Conservation (phyloP, 2,888 invertebrate species). For the Pseudoips prasinana region DNA sequence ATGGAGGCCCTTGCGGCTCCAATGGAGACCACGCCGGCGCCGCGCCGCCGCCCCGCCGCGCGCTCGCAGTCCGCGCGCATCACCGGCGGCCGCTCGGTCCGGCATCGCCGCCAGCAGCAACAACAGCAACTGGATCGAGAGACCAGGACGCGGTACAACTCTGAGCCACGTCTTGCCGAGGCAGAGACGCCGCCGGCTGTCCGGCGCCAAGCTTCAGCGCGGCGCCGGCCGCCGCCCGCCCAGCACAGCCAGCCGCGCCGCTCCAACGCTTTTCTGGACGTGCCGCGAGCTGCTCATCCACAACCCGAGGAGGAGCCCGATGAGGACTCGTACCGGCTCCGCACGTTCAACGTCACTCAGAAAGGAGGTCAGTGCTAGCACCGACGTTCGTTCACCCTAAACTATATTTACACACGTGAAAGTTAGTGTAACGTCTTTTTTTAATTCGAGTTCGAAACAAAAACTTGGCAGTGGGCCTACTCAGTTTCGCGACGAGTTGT, state of each 20-base stretch:
- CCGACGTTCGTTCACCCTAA: constrained; percentile 67
- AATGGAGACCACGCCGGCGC: constrained; percentile 80
- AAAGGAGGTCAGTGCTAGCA: constrained; percentile 88
- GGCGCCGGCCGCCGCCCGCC: constrained; percentile 75
- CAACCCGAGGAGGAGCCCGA: constrained; percentile 85
- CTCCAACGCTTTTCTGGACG: constrained; percentile 87
- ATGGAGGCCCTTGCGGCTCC: constrained; percentile 84
- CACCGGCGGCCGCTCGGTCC: constrained; percentile 84
- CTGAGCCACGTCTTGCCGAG: constrained; percentile 85
- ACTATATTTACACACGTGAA: constrained; percentile 59
- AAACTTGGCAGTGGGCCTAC: constrained; percentile 65
- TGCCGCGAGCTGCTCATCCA: constrained; percentile 71
- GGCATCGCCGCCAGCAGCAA: constrained; percentile 69
- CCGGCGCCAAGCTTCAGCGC: constrained; percentile 83
- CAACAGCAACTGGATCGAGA: constrained; percentile 75
- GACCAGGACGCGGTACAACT: constrained; percentile 83
- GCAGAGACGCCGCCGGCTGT: constrained; percentile 86
- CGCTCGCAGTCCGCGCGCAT: constrained; percentile 89
- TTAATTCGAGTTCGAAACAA: constrained; percentile 50
- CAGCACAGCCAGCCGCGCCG: constrained; percentile 81
- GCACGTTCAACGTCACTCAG: constrained; percentile 95
- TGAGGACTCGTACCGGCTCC: constrained; percentile 93
- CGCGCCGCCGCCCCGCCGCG: constrained; percentile 86
- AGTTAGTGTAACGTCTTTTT: constrained; percentile 55
- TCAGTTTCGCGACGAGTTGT: constrained; percentile 35